phyloP scores from a whole-genome alignment of 2,113 vertebrate species.

The Pleuronectes platessa region DNA sequence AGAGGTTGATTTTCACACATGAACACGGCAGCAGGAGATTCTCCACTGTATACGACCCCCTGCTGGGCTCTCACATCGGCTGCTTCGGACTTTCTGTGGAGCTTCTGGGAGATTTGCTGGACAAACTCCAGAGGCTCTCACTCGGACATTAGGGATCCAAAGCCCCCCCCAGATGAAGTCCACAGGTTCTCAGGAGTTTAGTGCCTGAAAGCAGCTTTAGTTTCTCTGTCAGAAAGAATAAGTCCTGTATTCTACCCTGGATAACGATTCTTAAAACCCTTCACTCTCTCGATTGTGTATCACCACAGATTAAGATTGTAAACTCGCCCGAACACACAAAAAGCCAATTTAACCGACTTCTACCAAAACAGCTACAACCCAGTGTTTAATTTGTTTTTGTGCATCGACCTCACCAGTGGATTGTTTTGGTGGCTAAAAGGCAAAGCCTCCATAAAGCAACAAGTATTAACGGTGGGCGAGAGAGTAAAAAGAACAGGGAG shows the following conservation, averaged over 20 bases:
- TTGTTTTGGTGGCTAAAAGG: conserved; percentile 24
- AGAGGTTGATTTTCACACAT: too few species aligned
- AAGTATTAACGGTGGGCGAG: conserved; percentile 20
- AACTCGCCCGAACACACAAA: not conserved
- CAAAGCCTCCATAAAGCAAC: conserved; percentile 44
- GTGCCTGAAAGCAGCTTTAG: too few species aligned
- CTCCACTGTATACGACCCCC: too few species aligned
- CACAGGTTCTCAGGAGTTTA: too few species aligned
- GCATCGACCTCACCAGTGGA: not conserved
- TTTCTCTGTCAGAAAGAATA: not conserved
- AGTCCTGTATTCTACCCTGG: not conserved
- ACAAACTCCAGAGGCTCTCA: too few species aligned
- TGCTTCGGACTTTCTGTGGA: too few species aligned
- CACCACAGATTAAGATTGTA: conserved; percentile 8
- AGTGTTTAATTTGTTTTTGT: not conserved
- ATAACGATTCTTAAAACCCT: not conserved
- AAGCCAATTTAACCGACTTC: not conserved
- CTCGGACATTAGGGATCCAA: too few species aligned
- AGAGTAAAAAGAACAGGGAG: not conserved
- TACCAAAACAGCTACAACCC: not conserved
- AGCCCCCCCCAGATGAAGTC: too few species aligned
- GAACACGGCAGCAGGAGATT: too few species aligned
- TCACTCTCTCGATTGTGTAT: not conserved
- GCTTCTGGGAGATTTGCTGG: too few species aligned
- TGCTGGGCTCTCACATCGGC: too few species aligned